Evolutionary conservation across 2,888 invertebrate species (phyloP).

Genomic region (Magallana nippona): DNA sequence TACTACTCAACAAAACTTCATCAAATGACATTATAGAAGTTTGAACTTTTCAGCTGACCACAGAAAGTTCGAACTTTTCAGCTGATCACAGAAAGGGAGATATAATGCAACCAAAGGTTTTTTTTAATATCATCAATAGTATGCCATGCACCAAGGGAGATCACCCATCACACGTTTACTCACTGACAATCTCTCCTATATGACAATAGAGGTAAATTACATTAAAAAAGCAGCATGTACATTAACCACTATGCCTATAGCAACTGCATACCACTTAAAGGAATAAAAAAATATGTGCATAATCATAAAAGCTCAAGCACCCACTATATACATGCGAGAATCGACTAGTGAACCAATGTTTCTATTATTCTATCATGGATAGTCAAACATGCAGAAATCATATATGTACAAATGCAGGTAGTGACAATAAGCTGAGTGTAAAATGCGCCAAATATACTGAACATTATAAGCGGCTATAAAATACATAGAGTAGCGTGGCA

Average conservation of each 20-base stretch:
- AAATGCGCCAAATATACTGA: not conserved
- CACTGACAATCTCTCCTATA: conserved; percentile 32
- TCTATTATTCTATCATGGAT: not conserved
- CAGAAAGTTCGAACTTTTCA: not conserved
- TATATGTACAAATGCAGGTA: not conserved
- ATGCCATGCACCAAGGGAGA: conserved; percentile 26
- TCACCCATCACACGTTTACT: conserved; percentile 30
- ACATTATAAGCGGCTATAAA: too few relatives aligned
- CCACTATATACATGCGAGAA: not conserved
- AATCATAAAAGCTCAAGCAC: not conserved
- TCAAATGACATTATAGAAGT: not conserved
- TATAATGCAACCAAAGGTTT: not conserved
- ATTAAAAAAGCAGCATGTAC: not conserved
- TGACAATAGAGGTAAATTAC: conserved; percentile 30
- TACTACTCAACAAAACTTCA: not conserved
- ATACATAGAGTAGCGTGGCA: too few relatives aligned
- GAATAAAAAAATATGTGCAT: conserved; percentile 4
- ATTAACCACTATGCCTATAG: not conserved
- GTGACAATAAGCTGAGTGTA: conserved; percentile 22
- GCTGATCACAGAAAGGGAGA: not conserved
- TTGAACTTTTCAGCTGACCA: not conserved
- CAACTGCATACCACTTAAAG: not conserved
- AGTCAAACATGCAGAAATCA: not conserved
- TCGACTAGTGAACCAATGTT: too few relatives aligned
- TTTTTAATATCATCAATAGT: conserved; percentile 1